phyloP scores from a whole-genome alignment of 2,797 vertebrate genomes.

The Bucorvus abyssinicus region DNA sequence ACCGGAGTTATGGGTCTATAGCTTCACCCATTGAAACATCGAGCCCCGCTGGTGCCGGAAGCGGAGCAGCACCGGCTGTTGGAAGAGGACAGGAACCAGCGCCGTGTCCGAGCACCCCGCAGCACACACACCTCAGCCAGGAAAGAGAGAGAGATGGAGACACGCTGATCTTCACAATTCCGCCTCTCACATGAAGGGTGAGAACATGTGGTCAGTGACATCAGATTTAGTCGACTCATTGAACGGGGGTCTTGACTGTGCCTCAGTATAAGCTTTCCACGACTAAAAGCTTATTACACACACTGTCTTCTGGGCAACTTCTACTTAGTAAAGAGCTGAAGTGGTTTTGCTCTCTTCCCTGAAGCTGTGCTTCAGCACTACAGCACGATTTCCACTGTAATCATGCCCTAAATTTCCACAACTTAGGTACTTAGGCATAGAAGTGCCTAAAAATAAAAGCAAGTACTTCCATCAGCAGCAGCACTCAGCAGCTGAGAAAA shows the following conservation, averaged over 20 bases:
- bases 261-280: background rate
- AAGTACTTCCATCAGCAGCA: constrained; percentile 7
- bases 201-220: background rate
- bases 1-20: rapidly evolving
- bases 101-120: rapidly evolving
- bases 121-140: background rate
- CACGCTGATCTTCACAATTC: background rate
- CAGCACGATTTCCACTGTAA: background rate
- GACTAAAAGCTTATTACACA: background rate
- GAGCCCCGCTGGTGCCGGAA: too few species aligned
- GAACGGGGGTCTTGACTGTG: background rate
- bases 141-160: too few species aligned
- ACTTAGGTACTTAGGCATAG: background rate
- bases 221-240: background rate
- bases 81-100: background rate
- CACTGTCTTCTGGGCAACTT: background rate
- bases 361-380: background rate
- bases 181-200: background rate
- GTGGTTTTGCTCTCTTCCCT: background rate
- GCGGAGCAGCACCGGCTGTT: rapidly evolving
- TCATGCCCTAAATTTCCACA: background rate
- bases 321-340: background rate
- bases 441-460: constrained; percentile 50
- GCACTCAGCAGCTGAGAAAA: background rate
- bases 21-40: rapidly evolving